phyloP scores from a whole-genome alignment of 2,888 invertebrate genomes.

The Epinotia demarniana region DNA sequence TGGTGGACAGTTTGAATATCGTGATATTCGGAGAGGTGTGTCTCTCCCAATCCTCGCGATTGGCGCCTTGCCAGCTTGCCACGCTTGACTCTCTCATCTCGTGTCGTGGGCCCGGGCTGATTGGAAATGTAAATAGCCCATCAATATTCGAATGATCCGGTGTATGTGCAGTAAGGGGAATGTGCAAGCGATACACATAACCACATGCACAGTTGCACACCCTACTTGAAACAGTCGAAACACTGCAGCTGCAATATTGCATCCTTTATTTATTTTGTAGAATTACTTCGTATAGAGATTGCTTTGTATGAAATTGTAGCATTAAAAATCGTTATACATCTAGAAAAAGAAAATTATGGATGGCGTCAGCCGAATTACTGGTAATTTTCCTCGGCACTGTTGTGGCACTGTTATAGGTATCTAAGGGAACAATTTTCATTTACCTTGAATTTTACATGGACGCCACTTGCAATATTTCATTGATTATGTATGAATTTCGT shows the following conservation, averaged over 20 bases:
- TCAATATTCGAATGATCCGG: background rate
- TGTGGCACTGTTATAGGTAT: too few relatives aligned
- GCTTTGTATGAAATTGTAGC: too few relatives aligned
- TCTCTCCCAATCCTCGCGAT: constrained; percentile 23
- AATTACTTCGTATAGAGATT: too few relatives aligned
- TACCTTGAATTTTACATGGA: too few relatives aligned
- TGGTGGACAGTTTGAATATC: background rate
- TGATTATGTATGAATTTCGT: too few relatives aligned
- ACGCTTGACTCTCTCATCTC: constrained; percentile 22
- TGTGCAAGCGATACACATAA: background rate
- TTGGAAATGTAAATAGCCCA: constrained; percentile 19
- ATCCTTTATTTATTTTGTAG: background rate
- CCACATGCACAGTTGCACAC: background rate
- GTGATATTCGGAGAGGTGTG: constrained; percentile 36
- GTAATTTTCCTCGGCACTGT: too few relatives aligned
- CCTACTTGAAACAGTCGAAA: background rate
- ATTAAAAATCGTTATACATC: too few relatives aligned
- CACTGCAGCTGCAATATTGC: background rate
- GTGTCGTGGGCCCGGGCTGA: constrained; percentile 1
- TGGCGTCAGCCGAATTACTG: too few relatives aligned
- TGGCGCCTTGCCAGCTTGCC: constrained; percentile 35
- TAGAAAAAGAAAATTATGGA: too few relatives aligned
- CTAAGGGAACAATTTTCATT: too few relatives aligned
- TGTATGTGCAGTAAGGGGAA: too few relatives aligned
- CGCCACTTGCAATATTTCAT: too few relatives aligned